phyloP scores from a whole-genome alignment of 2,888 invertebrate species.

The Temnothorax unifasciatus region DNA sequence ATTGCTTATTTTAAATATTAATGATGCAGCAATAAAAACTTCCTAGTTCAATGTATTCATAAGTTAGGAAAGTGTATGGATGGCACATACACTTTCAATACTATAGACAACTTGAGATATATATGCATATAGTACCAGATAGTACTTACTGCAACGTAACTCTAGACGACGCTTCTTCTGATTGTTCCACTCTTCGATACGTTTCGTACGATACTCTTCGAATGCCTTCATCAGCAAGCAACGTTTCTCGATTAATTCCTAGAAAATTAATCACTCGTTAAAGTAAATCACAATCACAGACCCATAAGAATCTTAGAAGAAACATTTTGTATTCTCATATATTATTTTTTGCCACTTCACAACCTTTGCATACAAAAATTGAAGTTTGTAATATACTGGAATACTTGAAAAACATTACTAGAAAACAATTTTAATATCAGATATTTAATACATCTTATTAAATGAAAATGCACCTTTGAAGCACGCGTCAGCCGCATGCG shows the following conservation, averaged over 20 bases:
- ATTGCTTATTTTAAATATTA: neutral
- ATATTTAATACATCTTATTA: conserved; percentile 4
- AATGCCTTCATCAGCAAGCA: conserved; percentile 95
- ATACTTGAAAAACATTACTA: neutral
- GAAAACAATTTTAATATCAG: neutral
- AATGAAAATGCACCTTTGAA: conserved; percentile 89
- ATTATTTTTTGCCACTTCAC: neutral
- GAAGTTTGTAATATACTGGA: neutral
- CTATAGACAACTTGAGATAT: neutral
- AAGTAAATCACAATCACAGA: neutral
- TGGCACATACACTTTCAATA: neutral
- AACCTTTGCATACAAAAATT: neutral
- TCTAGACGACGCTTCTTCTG: conserved; percentile 94
- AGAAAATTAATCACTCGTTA: conserved; percentile 59
- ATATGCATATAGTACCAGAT: neutral
- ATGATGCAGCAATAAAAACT: neutral
- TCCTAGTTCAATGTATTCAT: neutral
- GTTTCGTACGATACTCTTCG: conserved; percentile 92
- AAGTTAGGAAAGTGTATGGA: neutral
- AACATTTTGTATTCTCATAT: neutral
- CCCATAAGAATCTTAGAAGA: neutral
- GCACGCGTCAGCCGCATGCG: conserved; percentile 96
- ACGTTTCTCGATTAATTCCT: conserved; percentile 96
- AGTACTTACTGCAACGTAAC: conserved; percentile 93
- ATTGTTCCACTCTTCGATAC: conserved; percentile 91